These are phyloP conservation scores for Drosophila oshimai DNA, from an alignment of 1,140 invertebrate species.

Conservation along the genomic window DNA sequence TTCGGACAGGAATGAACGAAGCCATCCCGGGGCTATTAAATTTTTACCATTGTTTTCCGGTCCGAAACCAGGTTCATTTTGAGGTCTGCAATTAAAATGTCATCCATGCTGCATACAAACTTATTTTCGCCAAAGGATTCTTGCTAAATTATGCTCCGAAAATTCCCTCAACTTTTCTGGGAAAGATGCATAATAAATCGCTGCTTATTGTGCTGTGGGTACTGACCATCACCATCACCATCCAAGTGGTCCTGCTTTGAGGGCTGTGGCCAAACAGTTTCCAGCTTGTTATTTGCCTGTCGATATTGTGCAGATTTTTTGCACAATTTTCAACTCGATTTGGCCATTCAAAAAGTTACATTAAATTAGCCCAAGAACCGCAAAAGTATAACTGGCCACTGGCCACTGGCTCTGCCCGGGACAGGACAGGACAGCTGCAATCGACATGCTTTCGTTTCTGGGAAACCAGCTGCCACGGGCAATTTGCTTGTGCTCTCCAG, in stretches of 20 bases:
- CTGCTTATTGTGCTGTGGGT: not conserved
- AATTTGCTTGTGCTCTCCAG: not conserved
- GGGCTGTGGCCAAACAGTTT: not conserved
- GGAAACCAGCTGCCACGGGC: not conserved
- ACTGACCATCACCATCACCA: not conserved
- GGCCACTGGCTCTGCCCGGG: not conserved
- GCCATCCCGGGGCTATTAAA: not conserved
- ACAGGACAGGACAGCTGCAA: not conserved
- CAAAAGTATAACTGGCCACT: slow-evolving; percentile 1
- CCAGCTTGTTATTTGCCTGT: not conserved
- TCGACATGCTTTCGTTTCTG: not conserved
- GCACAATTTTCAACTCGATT: not conserved
- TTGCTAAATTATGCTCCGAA: not conserved
- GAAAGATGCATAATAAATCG: no score
- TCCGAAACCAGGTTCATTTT: no score
- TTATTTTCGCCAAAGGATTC: not conserved
- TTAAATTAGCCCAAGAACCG: slow-evolving; percentile 11
- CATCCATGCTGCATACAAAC: not conserved
- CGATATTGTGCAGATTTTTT: not conserved
- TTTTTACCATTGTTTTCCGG: not conserved
- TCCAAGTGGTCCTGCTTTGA: not conserved
- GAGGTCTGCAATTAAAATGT: slow-evolving; percentile 1
- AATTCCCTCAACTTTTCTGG: not conserved
- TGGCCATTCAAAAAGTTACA: not conserved
- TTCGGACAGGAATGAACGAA: not conserved